phyloP scores from a whole-genome alignment of 2,113 vertebrate species.

The Theristicus caerulescens region DNA sequence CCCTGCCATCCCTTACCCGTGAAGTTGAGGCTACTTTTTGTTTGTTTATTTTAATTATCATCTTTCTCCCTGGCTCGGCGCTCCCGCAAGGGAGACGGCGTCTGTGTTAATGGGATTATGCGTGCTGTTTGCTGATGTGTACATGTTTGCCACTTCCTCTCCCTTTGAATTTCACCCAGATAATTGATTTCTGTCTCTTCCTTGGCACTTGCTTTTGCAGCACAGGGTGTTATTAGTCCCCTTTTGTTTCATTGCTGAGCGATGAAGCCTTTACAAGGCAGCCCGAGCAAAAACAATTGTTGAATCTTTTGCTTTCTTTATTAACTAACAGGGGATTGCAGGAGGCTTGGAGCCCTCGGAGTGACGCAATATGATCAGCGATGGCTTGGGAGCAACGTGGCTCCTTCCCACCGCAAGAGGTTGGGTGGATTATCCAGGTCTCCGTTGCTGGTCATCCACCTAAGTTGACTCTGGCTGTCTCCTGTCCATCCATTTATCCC shows the following conservation, averaged over 20 bases:
- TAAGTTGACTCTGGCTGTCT: background rate
- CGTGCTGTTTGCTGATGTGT: constrained; percentile 54
- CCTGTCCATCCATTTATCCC: background rate
- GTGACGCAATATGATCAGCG: constrained; percentile 46
- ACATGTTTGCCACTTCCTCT: background rate
- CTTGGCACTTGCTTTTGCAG: constrained; percentile 66
- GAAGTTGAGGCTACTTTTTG: constrained; percentile 30
- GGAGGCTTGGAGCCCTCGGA: constrained; percentile 54
- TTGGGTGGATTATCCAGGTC: constrained; percentile 34
- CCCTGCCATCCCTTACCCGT: background rate
- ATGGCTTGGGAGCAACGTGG: constrained; percentile 54
- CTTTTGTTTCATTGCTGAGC: constrained; percentile 75
- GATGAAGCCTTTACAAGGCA: constrained; percentile 75
- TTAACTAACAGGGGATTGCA: constrained; percentile 71
- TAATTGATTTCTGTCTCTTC: constrained; percentile 80
- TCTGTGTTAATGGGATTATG: constrained; percentile 74
- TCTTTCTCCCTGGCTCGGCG: constrained; percentile 22
- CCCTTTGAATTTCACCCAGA: constrained; percentile 69
- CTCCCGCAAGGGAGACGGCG: background rate
- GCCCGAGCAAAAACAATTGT: constrained; percentile 75
- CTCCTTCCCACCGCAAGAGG: constrained; percentile 49
- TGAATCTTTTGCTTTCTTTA: constrained; percentile 73
- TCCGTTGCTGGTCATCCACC: background rate
- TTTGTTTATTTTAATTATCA: constrained; percentile 77
- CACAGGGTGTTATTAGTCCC: constrained; percentile 72